phyloP scores from a whole-genome alignment of 2,113 vertebrate species.

The Pardalotus punctatus region DNA sequence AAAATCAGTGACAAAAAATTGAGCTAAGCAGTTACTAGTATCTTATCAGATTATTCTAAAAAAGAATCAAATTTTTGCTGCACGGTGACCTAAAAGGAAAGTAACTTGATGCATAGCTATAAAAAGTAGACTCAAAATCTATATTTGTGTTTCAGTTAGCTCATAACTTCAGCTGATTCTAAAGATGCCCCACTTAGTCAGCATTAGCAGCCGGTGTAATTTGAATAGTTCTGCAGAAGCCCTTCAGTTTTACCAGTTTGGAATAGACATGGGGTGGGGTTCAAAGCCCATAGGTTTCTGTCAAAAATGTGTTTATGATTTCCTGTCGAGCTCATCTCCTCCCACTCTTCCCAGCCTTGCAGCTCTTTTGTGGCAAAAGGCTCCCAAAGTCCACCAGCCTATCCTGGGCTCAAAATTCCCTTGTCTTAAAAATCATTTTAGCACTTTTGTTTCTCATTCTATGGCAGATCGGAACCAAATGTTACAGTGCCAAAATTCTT shows the following conservation, averaged over 20 bases:
- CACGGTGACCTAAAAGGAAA: not conserved
- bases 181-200: not conserved
- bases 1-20: not conserved
- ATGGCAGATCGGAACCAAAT: not conserved
- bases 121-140: not conserved
- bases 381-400: not conserved
- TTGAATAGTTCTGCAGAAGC: not conserved
- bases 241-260: not conserved
- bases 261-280: not conserved
- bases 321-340: not conserved
- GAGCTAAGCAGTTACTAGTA: not conserved
- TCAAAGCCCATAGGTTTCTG: not conserved
- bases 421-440: not conserved
- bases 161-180: not conserved
- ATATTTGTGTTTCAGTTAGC: not conserved
- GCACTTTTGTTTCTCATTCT: not conserved
- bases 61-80: not conserved
- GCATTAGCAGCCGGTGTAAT: not conserved
- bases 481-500: not conserved
- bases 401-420: not conserved
- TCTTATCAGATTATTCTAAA: not conserved
- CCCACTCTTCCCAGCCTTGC: not conserved
- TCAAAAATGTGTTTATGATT: not conserved
- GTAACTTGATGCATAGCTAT: not conserved
- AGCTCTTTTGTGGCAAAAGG: not conserved